phyloP scores from a whole-genome alignment of 2,888 invertebrate species.

The Dasysyrphus tricinctus region DNA sequence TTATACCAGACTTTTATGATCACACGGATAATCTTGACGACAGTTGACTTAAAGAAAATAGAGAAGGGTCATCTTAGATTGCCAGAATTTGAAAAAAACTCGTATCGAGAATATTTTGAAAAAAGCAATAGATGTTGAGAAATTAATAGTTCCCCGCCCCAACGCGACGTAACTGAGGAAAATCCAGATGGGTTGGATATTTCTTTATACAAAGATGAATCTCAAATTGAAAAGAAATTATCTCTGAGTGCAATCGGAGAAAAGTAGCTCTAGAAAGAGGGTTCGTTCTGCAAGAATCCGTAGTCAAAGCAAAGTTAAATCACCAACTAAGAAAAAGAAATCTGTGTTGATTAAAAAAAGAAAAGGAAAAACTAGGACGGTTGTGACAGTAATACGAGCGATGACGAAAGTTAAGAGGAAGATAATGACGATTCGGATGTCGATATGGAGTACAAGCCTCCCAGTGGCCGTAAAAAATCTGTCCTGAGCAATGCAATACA shows the following conservation, averaged over 20 bases:
- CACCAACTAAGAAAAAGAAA: slow-evolving; percentile 76
- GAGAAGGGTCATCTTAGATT: slow-evolving; percentile 89
- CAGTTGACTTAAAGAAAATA: slow-evolving; percentile 90
- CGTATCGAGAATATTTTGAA: slow-evolving; percentile 93
- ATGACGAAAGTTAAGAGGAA: slow-evolving; percentile 72
- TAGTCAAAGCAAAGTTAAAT: slow-evolving; percentile 64
- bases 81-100: slow-evolving; percentile 88
- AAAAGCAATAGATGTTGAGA: slow-evolving; percentile 92
- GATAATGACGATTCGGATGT: too few relatives aligned
- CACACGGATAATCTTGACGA: slow-evolving; percentile 94
- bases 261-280: slow-evolving; percentile 69
- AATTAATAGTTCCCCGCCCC: slow-evolving; percentile 87
- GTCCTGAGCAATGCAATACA: too few relatives aligned
- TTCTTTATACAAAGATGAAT: slow-evolving; percentile 92
- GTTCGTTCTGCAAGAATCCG: slow-evolving; percentile 63
- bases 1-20: slow-evolving; percentile 95
- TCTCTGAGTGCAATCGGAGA: slow-evolving; percentile 64
- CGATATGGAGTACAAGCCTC: too few relatives aligned
- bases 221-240: slow-evolving; percentile 87
- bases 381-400: slow-evolving; percentile 61
- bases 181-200: slow-evolving; percentile 94
- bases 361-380: slow-evolving; percentile 50
- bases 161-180: slow-evolving; percentile 90
- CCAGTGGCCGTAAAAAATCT: too few relatives aligned
- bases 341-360: slow-evolving; percentile 60